These are phyloP conservation scores for Conopomorpha cramerella DNA, from an alignment of 1,140 invertebrate genomes.

Conservation along the genomic window DNA sequence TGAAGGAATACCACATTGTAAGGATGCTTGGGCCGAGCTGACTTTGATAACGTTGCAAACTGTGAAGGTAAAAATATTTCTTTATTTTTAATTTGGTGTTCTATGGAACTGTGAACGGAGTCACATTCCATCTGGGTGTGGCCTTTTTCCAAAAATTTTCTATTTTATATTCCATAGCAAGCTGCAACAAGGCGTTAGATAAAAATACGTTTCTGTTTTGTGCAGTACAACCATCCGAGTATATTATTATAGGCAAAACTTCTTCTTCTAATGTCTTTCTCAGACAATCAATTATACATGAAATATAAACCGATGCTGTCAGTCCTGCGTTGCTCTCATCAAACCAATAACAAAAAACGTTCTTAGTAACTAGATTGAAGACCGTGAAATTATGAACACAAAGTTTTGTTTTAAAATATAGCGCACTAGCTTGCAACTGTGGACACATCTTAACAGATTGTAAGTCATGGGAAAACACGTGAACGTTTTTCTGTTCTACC, in stretches of 20 bases:
- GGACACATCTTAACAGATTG: constrained; percentile 27
- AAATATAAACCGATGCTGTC: neutral
- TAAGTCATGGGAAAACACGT: constrained; percentile 19
- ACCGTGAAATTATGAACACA: no score
- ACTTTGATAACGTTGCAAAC: neutral
- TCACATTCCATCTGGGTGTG: neutral
- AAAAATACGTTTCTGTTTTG: neutral
- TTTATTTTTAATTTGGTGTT: neutral
- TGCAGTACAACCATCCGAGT: neutral
- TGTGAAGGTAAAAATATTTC: neutral
- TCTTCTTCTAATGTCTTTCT: neutral
- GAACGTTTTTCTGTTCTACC: constrained; percentile 14
- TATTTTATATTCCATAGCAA: no score
- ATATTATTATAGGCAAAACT: neutral
- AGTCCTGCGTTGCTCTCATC: neutral
- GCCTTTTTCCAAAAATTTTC: constrained; percentile 23
- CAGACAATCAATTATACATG: neutral
- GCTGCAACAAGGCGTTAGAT: no score
- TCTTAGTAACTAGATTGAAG: no score
- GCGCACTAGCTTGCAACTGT: constrained; percentile 18
- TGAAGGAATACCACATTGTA: neutral
- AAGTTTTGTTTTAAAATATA: constrained; percentile 41
- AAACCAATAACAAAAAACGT: no score
- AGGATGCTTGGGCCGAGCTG: neutral
- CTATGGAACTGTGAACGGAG: neutral